A percentile compares a stretch with the other conserved stretches of the same genome.
phyloP scores from a whole-genome alignment of 2,113 vertebrate genomes.

The Oreotrochilus melanogaster region DNA sequence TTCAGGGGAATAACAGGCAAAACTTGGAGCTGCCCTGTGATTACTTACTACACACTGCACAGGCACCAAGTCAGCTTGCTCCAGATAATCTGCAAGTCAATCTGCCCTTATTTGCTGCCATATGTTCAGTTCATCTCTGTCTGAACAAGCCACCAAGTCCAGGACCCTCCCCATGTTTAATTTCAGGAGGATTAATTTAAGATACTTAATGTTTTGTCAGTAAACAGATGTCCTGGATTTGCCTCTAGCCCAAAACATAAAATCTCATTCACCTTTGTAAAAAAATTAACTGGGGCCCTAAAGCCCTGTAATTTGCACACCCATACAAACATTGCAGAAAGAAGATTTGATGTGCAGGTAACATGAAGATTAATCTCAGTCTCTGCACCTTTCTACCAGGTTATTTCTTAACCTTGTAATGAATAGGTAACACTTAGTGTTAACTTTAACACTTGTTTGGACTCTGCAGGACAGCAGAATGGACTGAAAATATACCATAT shows the following conservation, averaged over 20 bases:
- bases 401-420: not conserved
- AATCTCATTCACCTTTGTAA: not conserved
- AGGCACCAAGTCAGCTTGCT: not conserved
- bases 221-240: not conserved
- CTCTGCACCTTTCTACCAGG: not conserved
- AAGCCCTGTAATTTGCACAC: not conserved
- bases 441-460: constrained; percentile 13
- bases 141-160: not conserved
- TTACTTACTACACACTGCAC: not conserved
- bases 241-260: not conserved
- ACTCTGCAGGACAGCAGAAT: not conserved
- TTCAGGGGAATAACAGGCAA: not conserved
- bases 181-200: not conserved
- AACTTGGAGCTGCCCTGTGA: not conserved
- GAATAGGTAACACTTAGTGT: not conserved
- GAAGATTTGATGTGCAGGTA: not conserved
- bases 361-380: not conserved
- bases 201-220: not conserved
- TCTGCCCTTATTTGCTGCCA: not conserved
- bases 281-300: not conserved
- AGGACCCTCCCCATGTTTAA: not conserved
- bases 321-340: not conserved
- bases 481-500: not conserved
- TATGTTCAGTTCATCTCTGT: not conserved
- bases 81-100: not conserved